Base-by-base conservation (phyloP, 2,888 invertebrate genomes). In the Mesorhabditis sp. region DNA sequence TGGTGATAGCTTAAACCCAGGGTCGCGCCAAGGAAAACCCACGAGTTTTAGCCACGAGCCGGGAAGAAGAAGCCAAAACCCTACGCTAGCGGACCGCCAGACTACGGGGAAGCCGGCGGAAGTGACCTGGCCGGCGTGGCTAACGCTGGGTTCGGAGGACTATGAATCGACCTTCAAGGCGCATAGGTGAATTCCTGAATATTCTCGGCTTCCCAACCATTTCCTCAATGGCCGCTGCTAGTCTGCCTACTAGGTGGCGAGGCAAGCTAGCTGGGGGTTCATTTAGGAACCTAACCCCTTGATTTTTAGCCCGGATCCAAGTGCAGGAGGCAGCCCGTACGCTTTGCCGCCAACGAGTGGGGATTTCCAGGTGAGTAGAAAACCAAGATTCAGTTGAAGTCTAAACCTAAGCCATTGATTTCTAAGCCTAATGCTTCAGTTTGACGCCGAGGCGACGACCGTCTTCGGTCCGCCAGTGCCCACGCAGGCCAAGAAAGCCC, bases 371-470 rank as follows among this genome's bases (percentile, higher is more conserved):
- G 58, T 50, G n/a, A 50, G 28, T 28, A 28, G n/a, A 50, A 50
- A 50, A 50, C 58, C 2, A 13, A 50, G 28, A 28, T 28, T 28
- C 28, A 28, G 28, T 28, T 28, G 28, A 28, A 28, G 28, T 28
- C 28, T 28, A 28, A 28, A 28, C 28, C 28, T 28, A 28, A 28
- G 28, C 28, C 28, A 28, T 28, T 28, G 1, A 28, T 28, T 28
- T 28, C 28, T 28, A 50, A 50, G 58, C 58, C n/a, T 50, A 50
- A 50, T 13, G 58, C n/a, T 50, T 50, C n/a, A 50, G 58, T 50
- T 50, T 50, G 58, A 50, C 58, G n/a, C 58, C 58, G 58, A 50
- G n/a, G 58, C 58, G 7, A 50, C 58, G n/a, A 50, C 58, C n/a
- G 10, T 50, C n/a, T 50, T 50, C n/a, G 58, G 58, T 10, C 58